These are phyloP conservation scores for Pungitius pungitius DNA, from an alignment of 2,113 vertebrate genomes.

Conservation along the genomic window DNA sequence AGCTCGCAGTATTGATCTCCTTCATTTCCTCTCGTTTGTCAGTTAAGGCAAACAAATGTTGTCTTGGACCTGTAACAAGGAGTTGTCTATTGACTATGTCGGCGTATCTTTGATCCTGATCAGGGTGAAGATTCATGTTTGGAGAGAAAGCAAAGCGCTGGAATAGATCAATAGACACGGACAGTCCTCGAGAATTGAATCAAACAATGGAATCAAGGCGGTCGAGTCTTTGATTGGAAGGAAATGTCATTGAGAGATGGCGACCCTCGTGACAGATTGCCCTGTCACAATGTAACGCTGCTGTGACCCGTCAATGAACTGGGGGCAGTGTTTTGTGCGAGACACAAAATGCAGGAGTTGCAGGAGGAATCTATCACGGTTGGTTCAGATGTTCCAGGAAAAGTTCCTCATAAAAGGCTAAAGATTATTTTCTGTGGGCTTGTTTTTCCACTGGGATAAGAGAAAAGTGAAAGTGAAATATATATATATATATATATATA, in stretches of 20 bases:
- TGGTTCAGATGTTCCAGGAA: slow-evolving; percentile 1
- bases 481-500: no score
- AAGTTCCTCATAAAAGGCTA: not conserved
- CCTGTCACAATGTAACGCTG: slow-evolving; percentile 32
- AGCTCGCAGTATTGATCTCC: slow-evolving; percentile 43
- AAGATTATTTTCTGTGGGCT: not conserved
- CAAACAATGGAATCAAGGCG: slow-evolving; percentile 52
- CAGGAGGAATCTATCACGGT: not conserved
- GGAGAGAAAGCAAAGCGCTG: slow-evolving; percentile 35
- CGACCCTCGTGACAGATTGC: slow-evolving; percentile 34
- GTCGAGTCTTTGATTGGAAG: slow-evolving; percentile 56
- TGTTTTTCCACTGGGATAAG: not conserved
- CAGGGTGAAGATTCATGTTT: slow-evolving; percentile 46
- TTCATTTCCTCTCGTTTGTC: slow-evolving; percentile 38
- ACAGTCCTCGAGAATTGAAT: slow-evolving; percentile 38
- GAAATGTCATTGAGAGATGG: slow-evolving; percentile 21
- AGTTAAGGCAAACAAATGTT: slow-evolving; percentile 41
- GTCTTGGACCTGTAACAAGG: slow-evolving; percentile 15
- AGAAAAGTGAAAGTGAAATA: not conserved
- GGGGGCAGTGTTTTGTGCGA: not conserved
- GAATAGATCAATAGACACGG: slow-evolving; percentile 56
- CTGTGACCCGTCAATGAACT: slow-evolving; percentile 13
- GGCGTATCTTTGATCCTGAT: slow-evolving; percentile 57
- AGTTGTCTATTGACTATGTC: slow-evolving; percentile 48
- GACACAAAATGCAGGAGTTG: slow-evolving; percentile 9